Conservation (phyloP, 2,888 invertebrate genomes). For the Cyrtodaria siliqua region DNA sequence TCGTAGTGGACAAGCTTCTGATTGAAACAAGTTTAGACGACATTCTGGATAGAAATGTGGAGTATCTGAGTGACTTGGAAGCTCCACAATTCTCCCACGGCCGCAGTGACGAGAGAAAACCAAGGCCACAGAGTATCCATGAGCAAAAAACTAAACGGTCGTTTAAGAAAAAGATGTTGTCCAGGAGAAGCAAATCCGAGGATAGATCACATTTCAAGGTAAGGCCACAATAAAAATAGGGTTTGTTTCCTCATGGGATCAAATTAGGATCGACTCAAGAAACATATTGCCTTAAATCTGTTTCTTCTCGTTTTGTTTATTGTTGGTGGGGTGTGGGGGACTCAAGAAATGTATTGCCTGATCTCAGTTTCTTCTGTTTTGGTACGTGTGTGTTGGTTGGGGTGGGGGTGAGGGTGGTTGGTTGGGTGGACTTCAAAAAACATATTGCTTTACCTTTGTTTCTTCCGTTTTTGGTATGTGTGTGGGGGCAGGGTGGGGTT, state of each 20-base stretch:
- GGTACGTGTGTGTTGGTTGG: too few species aligned
- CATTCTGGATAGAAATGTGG: slow-evolving; percentile 59
- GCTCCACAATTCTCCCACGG: slow-evolving; percentile 30
- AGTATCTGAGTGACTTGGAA: slow-evolving; percentile 58
- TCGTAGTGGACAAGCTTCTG: slow-evolving; percentile 37
- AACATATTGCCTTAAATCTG: neutral
- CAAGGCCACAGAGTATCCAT: slow-evolving; percentile 57
- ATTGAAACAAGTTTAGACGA: slow-evolving; percentile 62
- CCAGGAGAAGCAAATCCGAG: slow-evolving; percentile 56
- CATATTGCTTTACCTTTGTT: too few species aligned
- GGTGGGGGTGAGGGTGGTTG: too few species aligned
- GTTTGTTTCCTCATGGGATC: too few species aligned
- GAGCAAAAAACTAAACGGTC: slow-evolving; percentile 52
- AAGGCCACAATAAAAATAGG: too few species aligned
- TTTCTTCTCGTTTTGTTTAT: neutral
- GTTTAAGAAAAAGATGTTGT: slow-evolving; percentile 46
- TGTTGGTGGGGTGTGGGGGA: too few species aligned
- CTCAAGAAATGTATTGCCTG: too few species aligned
- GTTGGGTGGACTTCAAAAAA: too few species aligned
- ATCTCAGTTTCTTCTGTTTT: too few species aligned
- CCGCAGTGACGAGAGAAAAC: slow-evolving; percentile 23
- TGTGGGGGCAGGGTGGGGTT: too few species aligned
- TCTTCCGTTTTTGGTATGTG: too few species aligned
- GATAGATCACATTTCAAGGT: slow-evolving; percentile 58
- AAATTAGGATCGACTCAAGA: too few species aligned